Conservation (phyloP, 2,797 vertebrate genomes). For the Eulemur albifrons region DNA sequence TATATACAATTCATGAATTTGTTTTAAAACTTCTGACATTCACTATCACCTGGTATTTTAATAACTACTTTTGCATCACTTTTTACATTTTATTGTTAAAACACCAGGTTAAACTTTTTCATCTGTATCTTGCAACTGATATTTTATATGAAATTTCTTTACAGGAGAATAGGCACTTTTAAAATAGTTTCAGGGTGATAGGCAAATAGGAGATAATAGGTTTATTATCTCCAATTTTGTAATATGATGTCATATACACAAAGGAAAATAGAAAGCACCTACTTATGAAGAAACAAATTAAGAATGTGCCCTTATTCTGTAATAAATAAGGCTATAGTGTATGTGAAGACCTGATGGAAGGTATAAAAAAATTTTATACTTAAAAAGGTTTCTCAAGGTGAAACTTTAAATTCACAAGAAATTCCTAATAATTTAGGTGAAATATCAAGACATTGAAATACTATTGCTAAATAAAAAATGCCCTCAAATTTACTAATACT, state of each 20-base stretch:
- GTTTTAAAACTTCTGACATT: neutral
- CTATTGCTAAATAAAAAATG: neutral
- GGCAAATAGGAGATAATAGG: neutral
- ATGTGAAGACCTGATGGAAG: neutral
- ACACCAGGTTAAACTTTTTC: neutral
- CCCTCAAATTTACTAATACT: neutral
- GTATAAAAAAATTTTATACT: neutral
- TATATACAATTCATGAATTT: neutral
- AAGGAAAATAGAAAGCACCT: neutral
- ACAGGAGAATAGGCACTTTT: neutral
- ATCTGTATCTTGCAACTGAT: neutral
- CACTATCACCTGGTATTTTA: neutral
- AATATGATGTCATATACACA: neutral
- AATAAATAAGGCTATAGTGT: neutral
- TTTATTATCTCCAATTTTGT: neutral
- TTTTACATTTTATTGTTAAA: neutral
- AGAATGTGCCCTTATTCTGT: neutral
- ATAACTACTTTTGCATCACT: neutral
- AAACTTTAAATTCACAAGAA: neutral
- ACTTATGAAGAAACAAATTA: neutral
- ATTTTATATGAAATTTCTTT: neutral
- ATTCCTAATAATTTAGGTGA: neutral
- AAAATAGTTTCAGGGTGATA: neutral
- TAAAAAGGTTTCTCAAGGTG: neutral
- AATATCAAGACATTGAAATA: neutral